Evolutionary conservation across 2,888 invertebrate genomes (phyloP).

Genomic region (Biston stratarius): DNA sequence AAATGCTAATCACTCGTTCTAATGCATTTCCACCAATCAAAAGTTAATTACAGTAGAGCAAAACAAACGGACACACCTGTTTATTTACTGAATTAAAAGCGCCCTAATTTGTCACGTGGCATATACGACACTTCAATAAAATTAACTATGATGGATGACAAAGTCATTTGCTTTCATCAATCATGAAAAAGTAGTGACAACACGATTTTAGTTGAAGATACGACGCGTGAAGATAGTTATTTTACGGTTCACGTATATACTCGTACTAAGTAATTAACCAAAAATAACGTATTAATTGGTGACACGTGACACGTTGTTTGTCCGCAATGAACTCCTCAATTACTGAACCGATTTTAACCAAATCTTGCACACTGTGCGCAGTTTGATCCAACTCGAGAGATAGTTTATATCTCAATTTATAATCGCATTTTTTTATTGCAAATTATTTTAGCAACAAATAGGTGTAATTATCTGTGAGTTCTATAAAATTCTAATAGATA

Average conservation of each 20-base stretch:
- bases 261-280: conserved; percentile 6
- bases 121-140: conserved; percentile 79
- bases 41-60: conserved; percentile 51
- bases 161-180: conserved; percentile 74
- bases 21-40: conserved; percentile 31
- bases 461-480: too few relatives aligned
- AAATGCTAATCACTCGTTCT: conserved; percentile 19
- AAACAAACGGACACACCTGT: conserved; percentile 60
- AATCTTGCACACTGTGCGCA: too few relatives aligned
- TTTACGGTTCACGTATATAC: neutral
- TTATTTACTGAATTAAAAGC: conserved; percentile 56
- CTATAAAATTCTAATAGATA: too few relatives aligned
- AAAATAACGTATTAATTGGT: too few relatives aligned
- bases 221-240: conserved; percentile 49
- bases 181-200: conserved; percentile 73
- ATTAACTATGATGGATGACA: conserved; percentile 84
- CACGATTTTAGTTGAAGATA: conserved; percentile 49
- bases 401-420: too few relatives aligned
- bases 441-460: too few relatives aligned
- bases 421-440: too few relatives aligned
- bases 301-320: too few relatives aligned
- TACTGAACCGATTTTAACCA: too few relatives aligned
- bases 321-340: too few relatives aligned
- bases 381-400: too few relatives aligned
- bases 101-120: conserved; percentile 68